phyloP scores from a whole-genome alignment of 2,888 invertebrate species.

The Pollenia griseotomentosa region DNA sequence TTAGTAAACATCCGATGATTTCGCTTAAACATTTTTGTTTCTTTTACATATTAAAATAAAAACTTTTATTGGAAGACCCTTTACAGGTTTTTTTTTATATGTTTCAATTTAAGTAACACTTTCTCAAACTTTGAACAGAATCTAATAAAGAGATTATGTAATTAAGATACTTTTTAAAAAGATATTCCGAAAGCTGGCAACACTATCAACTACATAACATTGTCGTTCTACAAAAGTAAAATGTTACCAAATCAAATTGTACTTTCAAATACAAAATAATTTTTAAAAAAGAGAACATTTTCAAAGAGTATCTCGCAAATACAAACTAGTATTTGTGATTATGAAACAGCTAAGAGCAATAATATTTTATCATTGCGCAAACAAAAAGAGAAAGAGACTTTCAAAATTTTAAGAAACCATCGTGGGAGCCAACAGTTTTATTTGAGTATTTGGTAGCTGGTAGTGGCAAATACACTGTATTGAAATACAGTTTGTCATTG shows the following conservation, averaged over 20 bases:
- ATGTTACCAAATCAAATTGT: slow-evolving; percentile 31
- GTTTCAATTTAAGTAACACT: too few species aligned
- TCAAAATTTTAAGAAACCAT: neutral
- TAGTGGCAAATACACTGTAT: neutral
- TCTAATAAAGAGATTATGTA: too few species aligned
- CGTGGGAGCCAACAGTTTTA: slow-evolving; percentile 2
- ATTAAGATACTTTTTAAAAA: too few species aligned
- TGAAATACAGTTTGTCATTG: neutral
- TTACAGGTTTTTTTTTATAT: too few species aligned
- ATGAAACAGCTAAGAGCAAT: slow-evolving; percentile 46
- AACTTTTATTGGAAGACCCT: too few species aligned
- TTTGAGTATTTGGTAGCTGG: neutral
- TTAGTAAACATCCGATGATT: too few species aligned
- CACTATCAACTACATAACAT: slow-evolving; percentile 19
- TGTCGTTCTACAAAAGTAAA: slow-evolving; percentile 10
- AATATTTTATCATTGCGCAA: slow-evolving; percentile 7
- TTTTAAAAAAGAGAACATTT: neutral
- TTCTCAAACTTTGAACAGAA: too few species aligned
- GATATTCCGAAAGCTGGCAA: neutral
- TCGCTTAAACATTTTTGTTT: too few species aligned
- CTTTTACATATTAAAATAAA: too few species aligned
- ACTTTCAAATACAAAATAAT: neutral
- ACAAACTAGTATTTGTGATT: slow-evolving; percentile 15
- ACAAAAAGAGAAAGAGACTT: neutral
- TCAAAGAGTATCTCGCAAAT: neutral